Evolutionary conservation across 2,113 vertebrate species (phyloP).

Genomic region (Melospiza georgiana): DNA sequence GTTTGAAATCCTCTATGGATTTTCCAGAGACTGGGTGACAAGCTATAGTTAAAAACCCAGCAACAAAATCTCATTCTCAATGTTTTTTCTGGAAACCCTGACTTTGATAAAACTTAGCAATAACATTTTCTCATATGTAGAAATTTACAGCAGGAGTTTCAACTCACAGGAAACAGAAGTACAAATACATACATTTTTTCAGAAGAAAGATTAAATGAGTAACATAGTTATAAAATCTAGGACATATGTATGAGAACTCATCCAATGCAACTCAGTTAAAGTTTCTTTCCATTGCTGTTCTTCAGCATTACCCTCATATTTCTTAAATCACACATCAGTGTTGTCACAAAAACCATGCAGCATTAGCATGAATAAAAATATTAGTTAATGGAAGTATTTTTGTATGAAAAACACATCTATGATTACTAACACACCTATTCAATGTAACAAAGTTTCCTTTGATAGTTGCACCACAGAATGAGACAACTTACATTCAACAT

Average conservation of each 20-base stretch:
- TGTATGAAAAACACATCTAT: neutral
- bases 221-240: neutral
- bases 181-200: neutral
- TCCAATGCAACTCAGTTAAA: neutral
- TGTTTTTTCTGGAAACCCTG: neutral
- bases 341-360: neutral
- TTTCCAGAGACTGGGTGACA: neutral
- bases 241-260: neutral
- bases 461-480: neutral
- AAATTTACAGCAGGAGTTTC: neutral
- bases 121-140: neutral
- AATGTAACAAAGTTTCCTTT: neutral
- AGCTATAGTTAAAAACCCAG: neutral
- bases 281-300: neutral
- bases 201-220: neutral
- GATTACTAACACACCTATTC: neutral
- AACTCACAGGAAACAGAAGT: neutral
- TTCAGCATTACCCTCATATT: neutral
- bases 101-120: neutral
- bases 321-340: neutral
- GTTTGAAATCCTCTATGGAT: neutral
- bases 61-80: neutral
- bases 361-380: neutral
- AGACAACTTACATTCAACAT: constrained; percentile 89
- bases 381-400: neutral